Percentiles rank a stretch among this genome's conserved stretches.
These are phyloP conservation scores for Sander lucioperca DNA, from an alignment of 2,113 vertebrate genomes.

Conservation along the genomic window DNA sequence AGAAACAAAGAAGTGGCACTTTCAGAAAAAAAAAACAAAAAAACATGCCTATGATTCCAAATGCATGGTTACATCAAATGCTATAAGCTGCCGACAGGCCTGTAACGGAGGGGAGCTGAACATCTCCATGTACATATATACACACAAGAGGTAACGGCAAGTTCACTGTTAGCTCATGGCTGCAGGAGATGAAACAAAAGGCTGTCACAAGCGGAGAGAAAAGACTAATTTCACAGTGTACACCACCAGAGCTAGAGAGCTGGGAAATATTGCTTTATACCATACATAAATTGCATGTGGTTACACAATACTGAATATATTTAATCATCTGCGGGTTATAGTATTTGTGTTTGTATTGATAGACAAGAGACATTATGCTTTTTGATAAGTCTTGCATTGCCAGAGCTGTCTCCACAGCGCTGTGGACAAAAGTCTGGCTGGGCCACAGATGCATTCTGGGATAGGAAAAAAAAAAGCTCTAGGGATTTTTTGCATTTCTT, in stretches of 20 bases:
- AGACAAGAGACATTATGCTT: background rate
- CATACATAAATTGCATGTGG: no score
- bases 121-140: background rate
- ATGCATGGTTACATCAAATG: background rate
- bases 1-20: slow-evolving; percentile 62
- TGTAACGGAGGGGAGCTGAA: background rate
- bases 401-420: no score
- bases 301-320: background rate
- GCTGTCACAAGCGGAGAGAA: background rate
- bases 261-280: background rate
- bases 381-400: no score
- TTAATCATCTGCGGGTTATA: background rate
- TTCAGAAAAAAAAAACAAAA: slow-evolving; percentile 52
- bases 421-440: no score
- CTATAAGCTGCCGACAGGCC: background rate
- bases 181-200: slow-evolving; percentile 12
- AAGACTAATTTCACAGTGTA: background rate
- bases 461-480: no score
- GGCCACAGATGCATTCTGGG: no score
- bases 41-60: slow-evolving; percentile 35
- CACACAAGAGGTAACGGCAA: background rate
- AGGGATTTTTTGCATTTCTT: no score
- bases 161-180: background rate
- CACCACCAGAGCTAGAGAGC: background rate
- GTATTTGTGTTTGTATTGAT: background rate